Base-by-base conservation (phyloP, 2,113 vertebrate species). In the Hiodon tergisus region DNA sequence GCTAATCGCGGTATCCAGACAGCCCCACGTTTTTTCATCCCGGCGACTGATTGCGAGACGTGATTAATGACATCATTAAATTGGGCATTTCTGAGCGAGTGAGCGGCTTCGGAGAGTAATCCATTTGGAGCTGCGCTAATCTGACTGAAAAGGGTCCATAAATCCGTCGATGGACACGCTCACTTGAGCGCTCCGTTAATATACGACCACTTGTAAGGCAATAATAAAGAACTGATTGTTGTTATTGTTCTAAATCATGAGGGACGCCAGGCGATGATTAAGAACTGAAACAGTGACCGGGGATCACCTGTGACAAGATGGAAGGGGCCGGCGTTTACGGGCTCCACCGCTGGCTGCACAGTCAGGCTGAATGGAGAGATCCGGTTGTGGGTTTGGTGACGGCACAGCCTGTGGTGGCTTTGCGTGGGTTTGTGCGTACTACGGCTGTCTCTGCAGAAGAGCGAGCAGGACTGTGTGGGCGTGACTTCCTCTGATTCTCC, bases 61-160 rank as follows among this genome's bases (percentile, higher is more conserved):
- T 66, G 72, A 73, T 66, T 73, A 73, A 73, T 66, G 61, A 61
- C 51, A 60, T 73, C 72, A 73, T 73, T 73, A 65, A 73, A 65
- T 73, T 51, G 16, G n/a, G 50, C 13, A 73, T 53, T 10, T 66
- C 61, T 66, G 58, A 31, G 59, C 16, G 31, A 63, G 60, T 63
- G 6, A 11, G 63, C 48, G 63, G 48, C 2, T 51, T 2, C 14
- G n/a, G 67, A 0, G 50, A 52, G 13, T 67, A 50, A 47, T 53
- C 59, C 11, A 50, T 54, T 51, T 10, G 11, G 10, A 17, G 10
- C 17, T 55, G 46, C 51, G 47, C 6, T 8, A 52, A 16, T n/a
- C 9, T 47, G 61, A 73, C 54, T 73, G 17, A 54, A 66, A 73
- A 6, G 31, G 60, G 47, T 61, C 13, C 7, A 52, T 61, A 14